Conservation (phyloP, 2,888 invertebrate genomes). For the Corbicula japonica region DNA sequence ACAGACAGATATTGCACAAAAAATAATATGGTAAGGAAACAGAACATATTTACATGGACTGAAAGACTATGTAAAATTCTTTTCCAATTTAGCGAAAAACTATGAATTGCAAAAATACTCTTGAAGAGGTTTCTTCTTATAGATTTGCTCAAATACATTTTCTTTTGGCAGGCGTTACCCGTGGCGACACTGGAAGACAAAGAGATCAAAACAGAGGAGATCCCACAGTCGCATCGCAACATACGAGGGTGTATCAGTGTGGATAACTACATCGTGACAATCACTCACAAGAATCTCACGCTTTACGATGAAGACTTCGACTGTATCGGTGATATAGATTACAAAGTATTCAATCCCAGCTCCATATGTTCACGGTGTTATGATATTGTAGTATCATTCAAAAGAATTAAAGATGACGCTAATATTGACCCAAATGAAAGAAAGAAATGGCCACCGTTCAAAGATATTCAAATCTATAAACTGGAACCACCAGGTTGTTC, state of each 20-base stretch:
- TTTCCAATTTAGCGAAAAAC: too few relatives aligned
- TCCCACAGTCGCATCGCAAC: slow-evolving; percentile 29
- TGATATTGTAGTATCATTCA: slow-evolving; percentile 53
- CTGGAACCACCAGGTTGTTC: slow-evolving; percentile 34
- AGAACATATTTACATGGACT: too few relatives aligned
- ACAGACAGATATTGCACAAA: too few relatives aligned
- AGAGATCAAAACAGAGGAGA: slow-evolving; percentile 29
- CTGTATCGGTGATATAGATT: slow-evolving; percentile 46
- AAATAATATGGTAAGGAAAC: too few relatives aligned
- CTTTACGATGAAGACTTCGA: slow-evolving; percentile 52
- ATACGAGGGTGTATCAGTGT: slow-evolving; percentile 52
- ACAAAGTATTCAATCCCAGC: slow-evolving; percentile 22
- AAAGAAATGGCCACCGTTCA: slow-evolving; percentile 20
- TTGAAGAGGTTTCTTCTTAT: neutral
- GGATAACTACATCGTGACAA: slow-evolving; percentile 43
- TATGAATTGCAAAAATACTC: too few relatives aligned
- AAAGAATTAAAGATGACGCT: slow-evolving; percentile 17
- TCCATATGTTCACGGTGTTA: slow-evolving; percentile 45
- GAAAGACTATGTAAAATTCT: too few relatives aligned
- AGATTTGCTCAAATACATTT: neutral
- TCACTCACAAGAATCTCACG: slow-evolving; percentile 33
- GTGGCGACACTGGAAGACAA: slow-evolving; percentile 42
- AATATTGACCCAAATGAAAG: neutral
- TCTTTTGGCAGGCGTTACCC: slow-evolving; percentile 25
- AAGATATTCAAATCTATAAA: slow-evolving; percentile 38